These are phyloP conservation scores for Eleutherodactylus coqui DNA, from an alignment of 2,797 vertebrate species.

Conservation along the genomic window DNA sequence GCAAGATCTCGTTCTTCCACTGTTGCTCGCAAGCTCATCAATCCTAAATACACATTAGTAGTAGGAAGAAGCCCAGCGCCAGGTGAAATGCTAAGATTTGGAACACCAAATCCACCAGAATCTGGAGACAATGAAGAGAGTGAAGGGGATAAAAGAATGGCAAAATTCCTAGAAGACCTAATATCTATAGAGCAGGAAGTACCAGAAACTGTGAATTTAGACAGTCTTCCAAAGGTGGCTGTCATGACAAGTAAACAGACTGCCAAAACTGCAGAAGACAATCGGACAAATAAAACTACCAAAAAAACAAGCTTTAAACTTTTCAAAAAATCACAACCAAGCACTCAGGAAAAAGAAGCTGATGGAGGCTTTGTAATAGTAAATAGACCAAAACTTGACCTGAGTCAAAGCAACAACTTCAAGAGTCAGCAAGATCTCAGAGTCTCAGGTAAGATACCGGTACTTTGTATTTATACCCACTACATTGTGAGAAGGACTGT, in stretches of 20 bases:
- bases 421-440: slow-evolving; percentile 63
- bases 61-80: slow-evolving; percentile 71
- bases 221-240: slow-evolving; percentile 64
- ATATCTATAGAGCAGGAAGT: slow-evolving; percentile 73
- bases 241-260: slow-evolving; percentile 64
- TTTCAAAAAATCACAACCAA: slow-evolving; percentile 59
- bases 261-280: slow-evolving; percentile 66
- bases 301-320: slow-evolving; percentile 70
- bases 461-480: background rate
- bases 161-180: slow-evolving; percentile 76
- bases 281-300: slow-evolving; percentile 68
- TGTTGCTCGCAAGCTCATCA: slow-evolving; percentile 89
- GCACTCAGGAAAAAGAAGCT: slow-evolving; percentile 66
- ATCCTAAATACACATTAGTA: slow-evolving; percentile 89
- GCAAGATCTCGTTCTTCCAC: slow-evolving; percentile 76
- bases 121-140: slow-evolving; percentile 62
- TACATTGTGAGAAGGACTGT: too few species aligned
- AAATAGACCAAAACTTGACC: slow-evolving; percentile 70
- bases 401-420: slow-evolving; percentile 53
- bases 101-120: slow-evolving; percentile 63
- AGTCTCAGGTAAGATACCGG: slow-evolving; percentile 73
- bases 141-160: slow-evolving; percentile 65
- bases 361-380: slow-evolving; percentile 68
- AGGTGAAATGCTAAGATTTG: slow-evolving; percentile 79
- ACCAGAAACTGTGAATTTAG: slow-evolving; percentile 73